Percentiles rank a stretch among this genome's conserved stretches.
Evolutionary conservation across 2,797 vertebrate species (phyloP).

Genomic region (Cryptoblepharus egeriae): DNA sequence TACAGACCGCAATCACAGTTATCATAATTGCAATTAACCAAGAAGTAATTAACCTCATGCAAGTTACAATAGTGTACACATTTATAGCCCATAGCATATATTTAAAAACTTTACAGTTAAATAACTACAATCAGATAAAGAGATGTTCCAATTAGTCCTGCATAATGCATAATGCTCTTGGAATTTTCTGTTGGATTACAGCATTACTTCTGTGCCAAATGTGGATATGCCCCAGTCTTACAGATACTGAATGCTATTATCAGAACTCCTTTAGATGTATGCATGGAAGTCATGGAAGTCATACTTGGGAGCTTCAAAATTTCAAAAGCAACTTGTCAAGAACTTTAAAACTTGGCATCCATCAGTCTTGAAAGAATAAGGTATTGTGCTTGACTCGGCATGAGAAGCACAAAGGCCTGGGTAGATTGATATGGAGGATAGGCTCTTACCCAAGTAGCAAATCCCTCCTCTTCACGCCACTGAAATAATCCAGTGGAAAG

Average conservation of each 20-base stretch:
- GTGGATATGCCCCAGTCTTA: neutral
- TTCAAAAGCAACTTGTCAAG: neutral
- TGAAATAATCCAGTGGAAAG: too few species aligned
- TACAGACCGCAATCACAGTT: accelerated
- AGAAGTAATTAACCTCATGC: neutral
- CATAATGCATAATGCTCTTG: neutral
- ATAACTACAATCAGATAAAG: neutral
- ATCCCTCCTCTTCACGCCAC: too few species aligned
- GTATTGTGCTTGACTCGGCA: too few species aligned
- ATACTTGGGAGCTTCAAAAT: neutral
- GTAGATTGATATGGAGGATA: too few species aligned
- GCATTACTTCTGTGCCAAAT: neutral
- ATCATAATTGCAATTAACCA: accelerated
- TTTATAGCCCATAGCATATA: too few species aligned
- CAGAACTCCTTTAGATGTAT: neutral
- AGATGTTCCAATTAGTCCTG: neutral
- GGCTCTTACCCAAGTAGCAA: too few species aligned
- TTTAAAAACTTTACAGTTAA: neutral
- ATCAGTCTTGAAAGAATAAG: too few species aligned
- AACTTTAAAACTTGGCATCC: too few species aligned
- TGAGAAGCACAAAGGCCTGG: too few species aligned
- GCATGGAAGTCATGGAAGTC: neutral
- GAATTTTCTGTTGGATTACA: neutral
- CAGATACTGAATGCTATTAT: neutral
- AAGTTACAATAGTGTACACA: neutral